Percentiles rank a stretch among this genome's conserved stretches.
phyloP scores from a whole-genome alignment of 2,888 invertebrate species.

The Dinocampus coccinellae region DNA sequence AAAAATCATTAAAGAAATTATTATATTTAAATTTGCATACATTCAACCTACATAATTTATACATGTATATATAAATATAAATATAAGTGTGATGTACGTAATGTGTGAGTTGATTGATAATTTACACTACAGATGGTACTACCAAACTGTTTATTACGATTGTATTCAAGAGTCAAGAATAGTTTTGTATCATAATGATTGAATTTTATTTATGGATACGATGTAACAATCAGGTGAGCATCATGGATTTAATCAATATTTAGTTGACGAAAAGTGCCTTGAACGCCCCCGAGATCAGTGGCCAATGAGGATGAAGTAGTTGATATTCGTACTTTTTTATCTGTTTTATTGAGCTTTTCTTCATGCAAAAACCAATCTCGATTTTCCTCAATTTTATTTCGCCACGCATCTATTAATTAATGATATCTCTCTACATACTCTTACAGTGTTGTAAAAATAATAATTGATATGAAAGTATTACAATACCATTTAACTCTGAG shows the following conservation, averaged over 20 bases:
- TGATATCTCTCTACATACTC: background rate
- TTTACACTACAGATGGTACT: no score
- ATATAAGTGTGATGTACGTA: no score
- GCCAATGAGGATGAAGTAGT: slow-evolving; percentile 50
- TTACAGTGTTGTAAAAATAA: background rate
- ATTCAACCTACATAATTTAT: no score
- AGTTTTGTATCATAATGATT: no score
- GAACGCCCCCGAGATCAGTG: slow-evolving; percentile 58
- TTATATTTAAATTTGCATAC: no score
- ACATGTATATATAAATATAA: no score
- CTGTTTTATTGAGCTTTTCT: slow-evolving; percentile 61
- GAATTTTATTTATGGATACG: no score
- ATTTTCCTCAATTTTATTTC: slow-evolving; percentile 59
- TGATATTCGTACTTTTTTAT: slow-evolving; percentile 59
- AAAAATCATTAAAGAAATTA: no score
- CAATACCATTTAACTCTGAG: slow-evolving; percentile 59
- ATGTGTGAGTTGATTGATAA: no score
- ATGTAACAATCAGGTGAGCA: no score
- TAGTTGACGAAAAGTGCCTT: slow-evolving; percentile 64
- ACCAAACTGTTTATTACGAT: background rate
- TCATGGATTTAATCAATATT: slow-evolving; percentile 63
- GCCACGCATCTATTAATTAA: slow-evolving; percentile 55
- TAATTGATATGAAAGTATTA: background rate
- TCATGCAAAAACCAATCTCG: slow-evolving; percentile 64
- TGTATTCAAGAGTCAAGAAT: no score